Evolutionary conservation across 2,113 vertebrate genomes (phyloP), one percentile per base, ranked within the genome.

Genomic region (Hoplias malabaricus): DNA sequence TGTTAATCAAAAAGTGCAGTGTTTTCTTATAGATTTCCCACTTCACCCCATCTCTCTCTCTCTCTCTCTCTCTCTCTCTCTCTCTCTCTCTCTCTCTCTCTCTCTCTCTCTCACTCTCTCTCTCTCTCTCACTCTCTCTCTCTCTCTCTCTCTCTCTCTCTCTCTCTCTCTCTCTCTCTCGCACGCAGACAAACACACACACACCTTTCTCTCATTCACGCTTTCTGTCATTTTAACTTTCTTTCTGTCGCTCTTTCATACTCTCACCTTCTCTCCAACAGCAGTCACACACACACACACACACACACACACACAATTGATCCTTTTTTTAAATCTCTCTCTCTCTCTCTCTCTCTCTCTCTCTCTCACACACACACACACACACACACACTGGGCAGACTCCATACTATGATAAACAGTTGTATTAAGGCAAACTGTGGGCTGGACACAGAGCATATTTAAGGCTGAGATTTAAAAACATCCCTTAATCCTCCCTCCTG

Each of bases 1-100:
- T 33, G 19, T 57, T 73, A 46, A 73, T 73, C 71, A 73, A 43
- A 73, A 31, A 56, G 21, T 56, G 53, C 53, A 56, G 53, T 12
- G 6, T 53, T 53, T 53, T 21, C 25, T 29, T 34, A 48, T 12
- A 48, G 67, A 33, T 7, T 34, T 27, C 5, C 36, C 36, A 10
- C 6, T 7, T 4, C 5, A 13, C 7, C 7, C 25, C 8, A 33
- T 14, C 36, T 16, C 38, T 29, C 40, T 8, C 38, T 42, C 65
- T 23, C 21, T 34, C 59, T 3, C 29, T 34, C 59, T 25, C 48
- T 21, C 67, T 21, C 43, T 21, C 19, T 33, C 43, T 4, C 67
- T 29, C 67, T 27, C 27, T 7, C 63, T 23, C 50, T 23, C 5
- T 54, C 50, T 8, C 7, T 6, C 50, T 10, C 21, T 54, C 11